Base-by-base conservation (phyloP, 2,797 vertebrate genomes). In the Pelobates cultripes region DNA sequence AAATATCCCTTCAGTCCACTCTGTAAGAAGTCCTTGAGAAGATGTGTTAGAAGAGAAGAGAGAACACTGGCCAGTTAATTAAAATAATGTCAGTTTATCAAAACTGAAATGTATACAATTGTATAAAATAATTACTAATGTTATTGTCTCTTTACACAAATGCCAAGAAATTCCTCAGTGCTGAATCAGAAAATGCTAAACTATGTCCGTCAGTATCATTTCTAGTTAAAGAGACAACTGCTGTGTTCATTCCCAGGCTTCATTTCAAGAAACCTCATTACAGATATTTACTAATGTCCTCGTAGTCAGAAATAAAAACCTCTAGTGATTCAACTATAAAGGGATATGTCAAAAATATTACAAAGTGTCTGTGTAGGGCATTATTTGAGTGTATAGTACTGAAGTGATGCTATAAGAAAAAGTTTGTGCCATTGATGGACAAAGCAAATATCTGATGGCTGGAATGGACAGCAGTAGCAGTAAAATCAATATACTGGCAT, bases 401-500 rank as follows among this genome's bases (percentile, higher is more conserved):
- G 5, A 14, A 61, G 13, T 14, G 15, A 13, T 28, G 28, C 28
- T 28, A 28, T 28, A 28, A 28, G 28, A 28, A 28, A 28, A 28
- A 13, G 57, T 61, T 61, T 61, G 47, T n/a, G 15, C 5, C 57
- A 12, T 8, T 61, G 57, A 61, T 61, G 57, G 47, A 51, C 5
- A 61, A 61, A n/a, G 28, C 28, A 28, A 61, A 14, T 61, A 14
- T 61, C 12, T 3, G 17, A 64, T 64, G 6, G n/a, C 17, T 64
- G 61, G 61, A 64, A 28, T 64, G 61, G 61, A 64, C n/a, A 64
- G 17, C 3, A 28, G 7, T 7, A 57, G 13, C 8, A 57, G 13
- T 12, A 57, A 57, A 57, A 57, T 66, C 17, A 15, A 43, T 55
- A 55, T 40, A 82, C 75, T 55, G 45, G 8, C 28, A 71, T 71